Evolutionary conservation across 2,797 vertebrate genomes (phyloP), one percentile per base, ranked within the genome.

Genomic region (Megaceryle alcyon): DNA sequence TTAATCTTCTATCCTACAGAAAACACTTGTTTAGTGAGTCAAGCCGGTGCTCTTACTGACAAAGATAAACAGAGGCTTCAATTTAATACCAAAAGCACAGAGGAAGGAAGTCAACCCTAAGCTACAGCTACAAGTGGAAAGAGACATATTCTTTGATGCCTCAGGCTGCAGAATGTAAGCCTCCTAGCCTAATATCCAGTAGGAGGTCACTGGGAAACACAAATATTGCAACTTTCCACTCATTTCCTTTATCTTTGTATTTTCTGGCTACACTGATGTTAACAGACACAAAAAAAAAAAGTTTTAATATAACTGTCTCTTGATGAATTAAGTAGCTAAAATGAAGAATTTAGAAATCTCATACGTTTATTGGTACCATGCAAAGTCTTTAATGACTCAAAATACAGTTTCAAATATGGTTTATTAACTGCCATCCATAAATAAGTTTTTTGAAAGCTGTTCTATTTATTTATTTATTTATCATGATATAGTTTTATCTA

Each of bases 381-480:
- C 7, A 2, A 70, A 59, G n/a, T 49, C n/a, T 85, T 66, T 90
- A 60, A 41, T 60, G 22, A 26, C 6, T 7, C 46, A 37, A 77
- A 60, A 19, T 48, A 10, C 21, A 66, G 1, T 68, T 64, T 71
- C 10, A 78, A 48, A 54, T 54, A 22, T 18, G 3, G 19, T 4
- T 80, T 63, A 49, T 37, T 85, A 75, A 57, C 7, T 54, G 18
- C 5, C 3, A 12, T n/a, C n/a, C 54, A 25, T 65, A 93, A 93
- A 95, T 59, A 71, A 88, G 18, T 46, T 82, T 91, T 92, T 91
- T 87, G 39, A 25, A 92, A 95, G 35, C 11, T 71, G 7, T 5
- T 49, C 2, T 63, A 14, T n/a, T 82, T 85, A 83, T 89, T 86
- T 90, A 60, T 80, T 53, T 53, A 53, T 19, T 82, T 91, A 77